phyloP scores from a whole-genome alignment of 53 echinoderm and acorn worm species.

The Luidia sarsii region DNA sequence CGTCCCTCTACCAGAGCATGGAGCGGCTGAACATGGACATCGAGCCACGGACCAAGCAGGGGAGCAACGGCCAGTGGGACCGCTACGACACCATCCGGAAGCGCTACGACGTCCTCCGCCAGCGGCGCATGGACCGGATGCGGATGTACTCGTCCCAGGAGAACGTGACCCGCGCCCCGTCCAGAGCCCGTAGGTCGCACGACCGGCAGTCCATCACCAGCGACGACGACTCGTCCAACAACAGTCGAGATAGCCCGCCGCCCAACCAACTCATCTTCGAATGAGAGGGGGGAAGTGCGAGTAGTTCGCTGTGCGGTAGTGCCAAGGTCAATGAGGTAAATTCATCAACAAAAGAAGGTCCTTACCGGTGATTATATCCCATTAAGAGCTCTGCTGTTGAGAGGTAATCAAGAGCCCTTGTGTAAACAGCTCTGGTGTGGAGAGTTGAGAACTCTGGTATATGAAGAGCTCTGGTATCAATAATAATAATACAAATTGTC shows the following conservation, averaged over 20 bases:
- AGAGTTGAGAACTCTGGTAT: too few species aligned
- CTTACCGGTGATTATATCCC: too few species aligned
- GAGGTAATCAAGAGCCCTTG: too few species aligned
- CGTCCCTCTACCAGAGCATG: constrained; percentile 61
- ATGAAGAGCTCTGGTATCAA: too few species aligned
- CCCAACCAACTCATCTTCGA: constrained; percentile 29
- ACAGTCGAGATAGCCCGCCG: constrained; percentile 41
- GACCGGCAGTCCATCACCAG: constrained; percentile 53
- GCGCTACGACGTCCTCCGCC: constrained; percentile 82
- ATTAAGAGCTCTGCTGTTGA: too few species aligned
- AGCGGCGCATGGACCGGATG: constrained; percentile 44
- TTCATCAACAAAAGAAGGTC: too few species aligned
- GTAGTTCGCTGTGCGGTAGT: too few species aligned
- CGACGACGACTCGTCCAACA: constrained; percentile 47
- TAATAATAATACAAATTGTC: too few species aligned
- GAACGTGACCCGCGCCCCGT: constrained; percentile 31
- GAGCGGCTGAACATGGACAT: constrained; percentile 70
- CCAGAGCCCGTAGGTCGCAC: constrained; percentile 30
- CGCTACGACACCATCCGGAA: constrained; percentile 84
- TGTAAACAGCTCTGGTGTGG: too few species aligned
- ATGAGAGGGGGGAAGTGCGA: not conserved
- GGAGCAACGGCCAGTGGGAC: constrained; percentile 76
- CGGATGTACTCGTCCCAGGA: constrained; percentile 47
- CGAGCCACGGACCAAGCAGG: constrained; percentile 50
- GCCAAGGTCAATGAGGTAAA: too few species aligned